These are phyloP conservation scores for Siderastrea siderea DNA, from an alignment of 92 coral and sea anemone species.

Conservation along the genomic window DNA sequence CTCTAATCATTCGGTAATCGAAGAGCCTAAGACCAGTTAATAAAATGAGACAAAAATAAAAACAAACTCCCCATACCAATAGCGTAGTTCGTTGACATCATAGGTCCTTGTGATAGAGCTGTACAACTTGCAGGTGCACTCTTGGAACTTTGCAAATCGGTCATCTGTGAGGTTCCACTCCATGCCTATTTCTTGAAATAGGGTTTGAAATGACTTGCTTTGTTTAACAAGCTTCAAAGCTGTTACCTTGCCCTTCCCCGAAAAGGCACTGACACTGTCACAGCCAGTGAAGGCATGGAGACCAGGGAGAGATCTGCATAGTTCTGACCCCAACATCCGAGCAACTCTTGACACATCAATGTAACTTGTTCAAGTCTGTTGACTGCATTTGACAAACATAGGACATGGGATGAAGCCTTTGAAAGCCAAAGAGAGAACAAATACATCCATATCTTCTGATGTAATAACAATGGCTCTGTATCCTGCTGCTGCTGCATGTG, in stretches of 20 bases:
- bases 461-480: constrained; percentile 48
- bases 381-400: constrained; percentile 55
- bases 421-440: constrained; percentile 50
- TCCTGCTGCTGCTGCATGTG: constrained; percentile 54
- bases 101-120: constrained; percentile 48
- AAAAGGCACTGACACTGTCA: constrained; percentile 64
- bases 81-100: constrained; percentile 62
- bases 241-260: constrained; percentile 58
- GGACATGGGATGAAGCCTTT: constrained; percentile 41
- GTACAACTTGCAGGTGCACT: constrained; percentile 65
- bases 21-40: no score
- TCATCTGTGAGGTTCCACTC: constrained; percentile 60
- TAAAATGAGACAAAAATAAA: no score
- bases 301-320: constrained; percentile 65
- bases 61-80: neutral
- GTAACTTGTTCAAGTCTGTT: constrained; percentile 47
- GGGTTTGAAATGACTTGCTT: constrained; percentile 42
- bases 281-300: constrained; percentile 70
- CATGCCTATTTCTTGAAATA: constrained; percentile 47
- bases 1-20: no score
- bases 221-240: constrained; percentile 48
- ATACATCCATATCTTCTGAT: constrained; percentile 66
- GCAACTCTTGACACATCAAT: constrained; percentile 59
- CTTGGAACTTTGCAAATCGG: constrained; percentile 42
- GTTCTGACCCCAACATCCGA: constrained; percentile 40